Percentiles rank a stretch among this genome's conserved stretches.
Evolutionary conservation across 2,888 invertebrate genomes (phyloP).

Genomic region (Troides helena): DNA sequence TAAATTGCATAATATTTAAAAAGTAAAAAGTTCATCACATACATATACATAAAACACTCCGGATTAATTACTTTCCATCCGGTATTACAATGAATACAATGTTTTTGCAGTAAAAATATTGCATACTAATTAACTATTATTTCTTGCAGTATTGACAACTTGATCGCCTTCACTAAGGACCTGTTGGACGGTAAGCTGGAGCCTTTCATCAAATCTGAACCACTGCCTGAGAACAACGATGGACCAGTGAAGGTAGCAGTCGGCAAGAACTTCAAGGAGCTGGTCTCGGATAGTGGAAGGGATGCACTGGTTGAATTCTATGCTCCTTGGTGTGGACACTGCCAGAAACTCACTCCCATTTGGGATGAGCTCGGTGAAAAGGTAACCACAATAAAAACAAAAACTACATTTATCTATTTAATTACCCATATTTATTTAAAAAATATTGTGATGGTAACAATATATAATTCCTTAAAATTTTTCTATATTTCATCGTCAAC

Average conservation of each 20-base stretch:
- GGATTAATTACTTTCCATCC: not conserved
- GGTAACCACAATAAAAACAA: constrained; percentile 53
- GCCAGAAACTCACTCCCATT: constrained; percentile 96
- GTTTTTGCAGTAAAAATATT: constrained; percentile 35
- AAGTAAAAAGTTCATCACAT: too few species aligned
- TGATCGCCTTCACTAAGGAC: constrained; percentile 92
- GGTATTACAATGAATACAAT: not conserved
- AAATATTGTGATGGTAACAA: too few species aligned
- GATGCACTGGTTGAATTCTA: constrained; percentile 99
- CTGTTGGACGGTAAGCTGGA: constrained; percentile 90
- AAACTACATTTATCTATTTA: too few species aligned
- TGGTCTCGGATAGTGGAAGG: constrained; percentile 93
- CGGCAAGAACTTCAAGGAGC: constrained; percentile 97
- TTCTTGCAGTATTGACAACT: constrained; percentile 85
- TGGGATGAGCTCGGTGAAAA: constrained; percentile 96
- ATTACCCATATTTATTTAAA: too few species aligned
- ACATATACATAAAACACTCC: too few species aligned
- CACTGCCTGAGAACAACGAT: constrained; percentile 91
- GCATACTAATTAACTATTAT: constrained; percentile 19
- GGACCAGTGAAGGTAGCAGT: constrained; percentile 94
- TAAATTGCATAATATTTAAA: too few species aligned
- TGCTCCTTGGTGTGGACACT: constrained; percentile 99
- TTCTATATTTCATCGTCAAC: too few species aligned
- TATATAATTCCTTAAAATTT: too few species aligned
- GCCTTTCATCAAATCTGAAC: constrained; percentile 97